These are phyloP conservation scores for Anthopleura xanthogrammica DNA, from an alignment of 92 coral and sea anemone genomes.

Conservation along the genomic window DNA sequence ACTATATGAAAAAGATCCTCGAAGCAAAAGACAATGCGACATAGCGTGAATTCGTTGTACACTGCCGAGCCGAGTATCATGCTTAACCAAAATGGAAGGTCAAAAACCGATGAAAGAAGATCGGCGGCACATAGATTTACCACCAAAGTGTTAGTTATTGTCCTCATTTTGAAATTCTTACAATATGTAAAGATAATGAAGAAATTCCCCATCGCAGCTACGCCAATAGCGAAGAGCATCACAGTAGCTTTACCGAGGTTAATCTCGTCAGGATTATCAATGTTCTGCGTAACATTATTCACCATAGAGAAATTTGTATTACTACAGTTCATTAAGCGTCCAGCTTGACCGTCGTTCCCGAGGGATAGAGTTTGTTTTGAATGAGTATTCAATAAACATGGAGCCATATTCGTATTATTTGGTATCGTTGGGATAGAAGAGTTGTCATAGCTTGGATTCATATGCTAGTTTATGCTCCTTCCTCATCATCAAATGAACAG, in stretches of 20 bases:
- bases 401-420: background rate
- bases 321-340: background rate
- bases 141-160: constrained; percentile 72
- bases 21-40: constrained; percentile 58
- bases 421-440: background rate
- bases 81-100: constrained; percentile 68
- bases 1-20: constrained; percentile 72
- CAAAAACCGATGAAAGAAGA: constrained; percentile 68
- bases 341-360: background rate
- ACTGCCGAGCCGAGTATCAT: constrained; percentile 36
- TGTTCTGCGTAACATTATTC: background rate
- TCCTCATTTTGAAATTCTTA: constrained; percentile 81
- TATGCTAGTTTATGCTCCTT: background rate
- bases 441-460: background rate
- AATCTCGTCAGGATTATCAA: background rate
- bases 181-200: constrained; percentile 67
- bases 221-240: constrained; percentile 49
- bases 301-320: background rate
- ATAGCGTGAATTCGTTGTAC: constrained; percentile 42
- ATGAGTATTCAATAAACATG: background rate
- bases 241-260: constrained; percentile 35
- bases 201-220: constrained; percentile 76
- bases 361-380: background rate
- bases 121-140: constrained; percentile 76
- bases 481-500: background rate